phyloP scores from a whole-genome alignment of 2,888 invertebrate genomes.

The Archips xylosteana region DNA sequence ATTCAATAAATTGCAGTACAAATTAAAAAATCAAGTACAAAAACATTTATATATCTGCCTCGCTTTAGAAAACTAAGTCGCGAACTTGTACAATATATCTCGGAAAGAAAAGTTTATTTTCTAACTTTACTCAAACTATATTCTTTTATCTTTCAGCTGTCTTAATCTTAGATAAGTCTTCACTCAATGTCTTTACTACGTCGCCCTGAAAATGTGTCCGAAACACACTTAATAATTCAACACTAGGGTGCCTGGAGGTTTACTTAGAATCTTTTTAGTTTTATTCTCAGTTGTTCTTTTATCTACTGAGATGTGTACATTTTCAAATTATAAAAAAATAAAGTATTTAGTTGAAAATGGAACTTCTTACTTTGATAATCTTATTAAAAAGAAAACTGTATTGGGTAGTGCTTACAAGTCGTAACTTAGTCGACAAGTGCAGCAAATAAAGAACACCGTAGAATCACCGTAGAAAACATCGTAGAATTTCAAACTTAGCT shows the following conservation, averaged over 20 bases:
- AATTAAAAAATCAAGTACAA: no score
- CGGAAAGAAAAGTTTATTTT: background rate
- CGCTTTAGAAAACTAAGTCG: background rate
- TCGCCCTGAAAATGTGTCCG: background rate
- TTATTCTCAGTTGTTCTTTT: background rate
- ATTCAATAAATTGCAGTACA: no score
- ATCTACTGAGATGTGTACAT: background rate
- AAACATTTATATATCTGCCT: background rate
- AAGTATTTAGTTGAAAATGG: no score
- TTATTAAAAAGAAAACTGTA: no score
- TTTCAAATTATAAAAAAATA: no score
- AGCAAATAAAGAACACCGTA: no score
- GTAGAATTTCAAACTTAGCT: no score
- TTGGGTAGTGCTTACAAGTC: no score
- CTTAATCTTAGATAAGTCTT: background rate
- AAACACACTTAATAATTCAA: slow-evolving; percentile 6
- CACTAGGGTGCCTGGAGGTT: background rate
- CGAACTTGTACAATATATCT: background rate
- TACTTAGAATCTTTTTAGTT: background rate
- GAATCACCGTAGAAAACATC: no score
- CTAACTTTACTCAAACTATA: background rate
- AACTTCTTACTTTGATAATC: no score
- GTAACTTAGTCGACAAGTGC: no score
- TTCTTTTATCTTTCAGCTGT: background rate
- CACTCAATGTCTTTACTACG: background rate